Evolutionary conservation across 2,113 vertebrate species (phyloP).

Genomic region (Hippolais icterina): DNA sequence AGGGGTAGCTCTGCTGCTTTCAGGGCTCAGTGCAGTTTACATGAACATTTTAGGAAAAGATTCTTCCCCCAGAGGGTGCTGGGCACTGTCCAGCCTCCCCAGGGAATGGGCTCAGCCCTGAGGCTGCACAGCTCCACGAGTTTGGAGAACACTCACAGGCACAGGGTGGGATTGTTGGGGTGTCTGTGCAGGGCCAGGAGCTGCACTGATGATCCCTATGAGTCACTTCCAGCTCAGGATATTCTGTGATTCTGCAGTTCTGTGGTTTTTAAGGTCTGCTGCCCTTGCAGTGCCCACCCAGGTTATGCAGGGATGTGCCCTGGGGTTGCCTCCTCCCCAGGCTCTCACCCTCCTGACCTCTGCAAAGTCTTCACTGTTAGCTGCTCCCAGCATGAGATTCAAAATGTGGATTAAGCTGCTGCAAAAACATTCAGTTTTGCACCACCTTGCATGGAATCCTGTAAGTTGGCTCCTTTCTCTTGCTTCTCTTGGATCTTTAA

Average conservation of each 20-base stretch:
- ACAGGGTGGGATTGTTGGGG: neutral
- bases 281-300: neutral
- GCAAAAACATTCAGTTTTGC: neutral
- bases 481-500: neutral
- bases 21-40: neutral
- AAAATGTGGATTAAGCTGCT: neutral
- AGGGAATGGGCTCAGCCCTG: rapidly evolving
- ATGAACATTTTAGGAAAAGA: neutral
- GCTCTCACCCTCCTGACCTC: neutral
- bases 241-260: neutral
- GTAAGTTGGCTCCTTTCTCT: neutral
- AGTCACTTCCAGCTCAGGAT: neutral
- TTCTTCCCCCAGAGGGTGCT: neutral
- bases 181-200: neutral
- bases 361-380: neutral
- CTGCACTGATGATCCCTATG: neutral
- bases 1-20: neutral
- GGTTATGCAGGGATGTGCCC: neutral
- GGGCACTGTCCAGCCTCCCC: neutral
- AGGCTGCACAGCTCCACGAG: neutral
- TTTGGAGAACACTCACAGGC: rapidly evolving
- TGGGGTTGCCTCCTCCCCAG: neutral
- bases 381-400: neutral
- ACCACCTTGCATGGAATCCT: neutral
- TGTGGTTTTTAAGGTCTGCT: neutral